These are phyloP conservation scores for Tinea semifulvella DNA, from an alignment of 2,888 invertebrate genomes.

Conservation along the genomic window DNA sequence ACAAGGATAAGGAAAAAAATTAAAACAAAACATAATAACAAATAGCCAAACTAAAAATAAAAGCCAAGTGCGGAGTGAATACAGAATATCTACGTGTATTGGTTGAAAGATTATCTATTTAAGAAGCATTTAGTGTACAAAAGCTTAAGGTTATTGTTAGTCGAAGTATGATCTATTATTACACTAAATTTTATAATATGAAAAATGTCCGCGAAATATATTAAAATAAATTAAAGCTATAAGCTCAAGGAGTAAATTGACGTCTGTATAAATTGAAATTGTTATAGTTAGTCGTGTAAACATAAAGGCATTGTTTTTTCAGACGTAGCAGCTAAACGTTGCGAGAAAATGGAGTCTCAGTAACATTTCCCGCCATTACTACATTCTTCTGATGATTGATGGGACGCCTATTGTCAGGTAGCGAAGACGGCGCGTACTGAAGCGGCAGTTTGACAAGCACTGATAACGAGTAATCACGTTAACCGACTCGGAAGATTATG, in stretches of 20 bases:
- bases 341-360: conserved; percentile 33
- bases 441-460: conserved; percentile 30
- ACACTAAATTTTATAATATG: too few species aligned
- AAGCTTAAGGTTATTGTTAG: conserved; percentile 1
- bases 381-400: conserved; percentile 52
- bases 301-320: conserved; percentile 26
- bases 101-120: conserved; percentile 8
- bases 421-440: conserved; percentile 13
- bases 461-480: conserved; percentile 42
- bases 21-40: conserved; percentile 3
- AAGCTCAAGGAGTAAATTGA: neutral
- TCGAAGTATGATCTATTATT: neutral
- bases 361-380: conserved; percentile 24
- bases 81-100: conserved; percentile 7
- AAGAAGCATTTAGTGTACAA: conserved; percentile 3
- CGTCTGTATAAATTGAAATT: neutral
- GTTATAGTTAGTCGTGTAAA: conserved; percentile 12
- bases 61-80: conserved; percentile 24
- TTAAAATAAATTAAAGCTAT: neutral
- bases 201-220: neutral
- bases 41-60: conserved; percentile 7
- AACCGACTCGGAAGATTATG: conserved; percentile 46
- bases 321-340: conserved; percentile 40
- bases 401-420: conserved; percentile 50
- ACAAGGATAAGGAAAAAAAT: conserved; percentile 1